Base-by-base conservation (phyloP, 2,113 vertebrate genomes). In the Pogona vitticeps region DNA sequence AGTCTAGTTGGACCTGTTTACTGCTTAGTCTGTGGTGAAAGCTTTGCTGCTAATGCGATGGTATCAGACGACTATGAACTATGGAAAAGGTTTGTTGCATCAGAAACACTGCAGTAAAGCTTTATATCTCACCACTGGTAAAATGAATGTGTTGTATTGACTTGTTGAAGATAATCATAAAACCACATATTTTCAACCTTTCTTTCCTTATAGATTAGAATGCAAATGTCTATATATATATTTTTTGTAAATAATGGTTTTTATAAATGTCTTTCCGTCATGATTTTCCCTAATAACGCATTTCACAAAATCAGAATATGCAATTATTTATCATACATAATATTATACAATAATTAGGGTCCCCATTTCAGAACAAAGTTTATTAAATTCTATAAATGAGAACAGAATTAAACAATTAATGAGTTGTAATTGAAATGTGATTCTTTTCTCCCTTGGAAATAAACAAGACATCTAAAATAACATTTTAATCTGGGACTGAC, bases 261-360 rank as follows among this genome's bases (percentile, higher is more conserved):
- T 95, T 96, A 96, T 94, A 96, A 95, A 91, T 92, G 89, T 95
- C 92, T 95, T 92, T 92, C 88, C 89, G 91, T 90, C 91, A 88
- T 94, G 86, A 40, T 86, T 91, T 93, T 90, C 91, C 90, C 15
- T 83, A 88, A 0, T 88, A 92, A 93, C 94, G 92, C 94, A 96
- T 95, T 93, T 95, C 96, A 95, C 95, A 94, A 90, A 52, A 95
- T 96, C 97, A 94, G 91, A 98, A 98, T 98, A 98, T 98, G 97
- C 98, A 99, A 98, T 97, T 96, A 96, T 94, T 94, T 91, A 95
- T 96, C 96, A 95, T 91, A 95, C 93, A 96, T 90, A 86, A 76
- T 2, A 42, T 91, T 89, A 65, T 81, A 92, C 87, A 88, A 92
- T 86, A 88, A 90, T 89, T 76, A 85, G 82, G 89, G 84, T 95